Percentiles rank a stretch among this genome's conserved stretches.
phyloP scores from a whole-genome alignment of 2,888 invertebrate genomes.

The Cordilura impudica region DNA sequence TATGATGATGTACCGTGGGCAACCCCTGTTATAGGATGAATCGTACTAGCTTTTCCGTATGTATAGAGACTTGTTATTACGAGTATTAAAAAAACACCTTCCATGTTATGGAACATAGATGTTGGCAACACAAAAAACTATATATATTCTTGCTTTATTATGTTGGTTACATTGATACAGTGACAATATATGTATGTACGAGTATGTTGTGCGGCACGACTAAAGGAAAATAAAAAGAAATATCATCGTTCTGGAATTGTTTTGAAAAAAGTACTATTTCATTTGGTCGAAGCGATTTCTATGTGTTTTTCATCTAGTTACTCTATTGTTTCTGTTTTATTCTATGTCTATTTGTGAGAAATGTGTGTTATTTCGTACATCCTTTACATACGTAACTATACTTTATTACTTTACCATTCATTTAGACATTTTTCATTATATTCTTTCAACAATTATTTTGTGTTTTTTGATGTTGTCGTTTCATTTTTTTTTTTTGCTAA shows the following conservation, averaged over 20 bases:
- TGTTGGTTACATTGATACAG: slow-evolving; percentile 48
- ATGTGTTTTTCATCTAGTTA: slow-evolving; percentile 12
- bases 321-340: slow-evolving; percentile 37
- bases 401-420: slow-evolving; percentile 46
- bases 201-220: not conserved
- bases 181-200: slow-evolving; percentile 19
- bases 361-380: slow-evolving; percentile 20
- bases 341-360: not conserved
- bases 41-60: slow-evolving; percentile 36
- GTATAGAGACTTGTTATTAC: slow-evolving; percentile 40
- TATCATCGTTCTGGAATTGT: not conserved
- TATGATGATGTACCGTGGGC: too few relatives aligned
- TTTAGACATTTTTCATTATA: slow-evolving; percentile 54
- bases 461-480: slow-evolving; percentile 43
- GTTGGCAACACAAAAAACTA: slow-evolving; percentile 36
- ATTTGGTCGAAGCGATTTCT: slow-evolving; percentile 43
- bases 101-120: slow-evolving; percentile 33
- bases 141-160: slow-evolving; percentile 44
- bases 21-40: slow-evolving; percentile 21
- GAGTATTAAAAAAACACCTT: slow-evolving; percentile 18
- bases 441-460: slow-evolving; percentile 40
- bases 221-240: not conserved
- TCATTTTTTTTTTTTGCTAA: too few relatives aligned
- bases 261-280: slow-evolving; percentile 19
- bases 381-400: slow-evolving; percentile 28